Conservation (phyloP, 2,113 vertebrate species). For the Muntiacus muntjak region DNA sequence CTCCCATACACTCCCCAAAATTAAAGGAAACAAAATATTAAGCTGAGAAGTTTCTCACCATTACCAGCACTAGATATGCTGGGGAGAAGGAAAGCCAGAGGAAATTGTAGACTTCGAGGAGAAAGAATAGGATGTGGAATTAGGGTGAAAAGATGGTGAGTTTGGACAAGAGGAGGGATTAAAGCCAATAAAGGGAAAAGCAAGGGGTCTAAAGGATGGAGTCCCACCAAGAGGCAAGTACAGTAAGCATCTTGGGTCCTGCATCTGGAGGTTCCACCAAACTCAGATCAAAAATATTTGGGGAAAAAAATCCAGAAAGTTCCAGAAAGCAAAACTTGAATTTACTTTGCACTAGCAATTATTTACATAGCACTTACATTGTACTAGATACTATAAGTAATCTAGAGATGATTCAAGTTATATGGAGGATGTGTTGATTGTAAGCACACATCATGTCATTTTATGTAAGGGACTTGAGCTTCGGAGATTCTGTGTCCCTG, state of each 20-base stretch:
- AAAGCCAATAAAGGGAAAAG: not conserved
- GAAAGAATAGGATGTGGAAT: not conserved
- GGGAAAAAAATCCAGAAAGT: not conserved
- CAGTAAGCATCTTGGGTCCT: not conserved
- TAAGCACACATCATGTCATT: not conserved
- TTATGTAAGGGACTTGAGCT: not conserved
- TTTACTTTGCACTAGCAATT: not conserved
- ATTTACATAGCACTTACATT: not conserved
- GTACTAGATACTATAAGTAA: not conserved
- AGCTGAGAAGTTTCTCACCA: constrained; percentile 23
- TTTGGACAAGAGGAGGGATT: not conserved
- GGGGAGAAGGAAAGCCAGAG: not conserved
- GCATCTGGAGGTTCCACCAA: not conserved
- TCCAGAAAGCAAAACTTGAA: not conserved
- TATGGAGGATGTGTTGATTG: not conserved
- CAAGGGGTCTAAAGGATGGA: not conserved
- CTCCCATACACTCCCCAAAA: not conserved
- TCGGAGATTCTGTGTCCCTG: not conserved
- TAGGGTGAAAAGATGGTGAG: not conserved
- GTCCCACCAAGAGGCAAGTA: not conserved
- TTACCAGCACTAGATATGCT: not conserved
- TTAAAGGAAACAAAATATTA: not conserved
- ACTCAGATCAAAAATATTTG: not conserved
- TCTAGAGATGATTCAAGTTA: not conserved
- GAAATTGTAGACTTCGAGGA: not conserved